A percentile compares a stretch with the other conserved stretches of the same genome.
Evolutionary conservation across 2,113 vertebrate genomes (phyloP).

Genomic region (Pseudopipra pipra): DNA sequence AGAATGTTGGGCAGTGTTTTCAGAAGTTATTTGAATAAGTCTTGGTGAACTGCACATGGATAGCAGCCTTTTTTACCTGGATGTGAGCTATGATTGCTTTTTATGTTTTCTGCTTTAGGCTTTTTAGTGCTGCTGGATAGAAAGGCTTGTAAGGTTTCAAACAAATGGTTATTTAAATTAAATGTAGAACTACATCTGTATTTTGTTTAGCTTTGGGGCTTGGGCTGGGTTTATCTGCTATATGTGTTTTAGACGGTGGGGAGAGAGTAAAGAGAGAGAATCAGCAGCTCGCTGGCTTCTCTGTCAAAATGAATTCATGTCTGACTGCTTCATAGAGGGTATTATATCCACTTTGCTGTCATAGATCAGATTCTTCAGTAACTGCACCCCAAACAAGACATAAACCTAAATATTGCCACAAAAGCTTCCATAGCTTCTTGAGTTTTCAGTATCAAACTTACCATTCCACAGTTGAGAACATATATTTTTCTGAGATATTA

Average conservation of each 20-base stretch:
- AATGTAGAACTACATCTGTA: rapidly evolving
- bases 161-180: not conserved
- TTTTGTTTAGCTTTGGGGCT: not conserved
- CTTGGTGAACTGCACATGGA: not conserved
- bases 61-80: not conserved
- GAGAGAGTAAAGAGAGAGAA: not conserved
- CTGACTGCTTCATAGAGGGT: not conserved
- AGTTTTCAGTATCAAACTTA: not conserved
- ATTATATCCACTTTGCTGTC: not conserved
- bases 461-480: not conserved
- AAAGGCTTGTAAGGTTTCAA: not conserved
- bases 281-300: not conserved
- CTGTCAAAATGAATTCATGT: not conserved
- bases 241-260: not conserved
- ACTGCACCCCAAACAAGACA: not conserved
- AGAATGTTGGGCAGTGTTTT: not conserved
- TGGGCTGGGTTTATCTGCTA: not conserved
- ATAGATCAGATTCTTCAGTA: not conserved
- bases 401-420: not conserved
- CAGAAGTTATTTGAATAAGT: not conserved
- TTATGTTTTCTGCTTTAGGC: not conserved
- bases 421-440: not conserved
- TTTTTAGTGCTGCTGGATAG: not conserved
- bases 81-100: not conserved
- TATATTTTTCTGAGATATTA: not conserved